These are phyloP conservation scores for Apodemia hepburni DNA, from an alignment of 2,888 invertebrate genomes.

Conservation along the genomic window DNA sequence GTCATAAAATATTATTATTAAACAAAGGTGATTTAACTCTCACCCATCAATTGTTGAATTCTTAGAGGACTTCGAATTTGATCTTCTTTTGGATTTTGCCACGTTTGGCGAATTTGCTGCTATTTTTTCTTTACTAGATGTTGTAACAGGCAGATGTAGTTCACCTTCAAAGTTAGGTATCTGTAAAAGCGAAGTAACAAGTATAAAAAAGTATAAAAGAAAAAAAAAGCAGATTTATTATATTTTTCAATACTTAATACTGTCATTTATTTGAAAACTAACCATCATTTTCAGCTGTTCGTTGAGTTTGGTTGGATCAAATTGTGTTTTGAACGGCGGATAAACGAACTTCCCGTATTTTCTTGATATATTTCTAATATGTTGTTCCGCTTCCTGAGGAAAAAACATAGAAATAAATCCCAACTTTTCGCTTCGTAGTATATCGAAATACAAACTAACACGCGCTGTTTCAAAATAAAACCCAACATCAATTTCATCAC, in stretches of 20 bases:
- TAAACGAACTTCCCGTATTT: slow-evolving; percentile 87
- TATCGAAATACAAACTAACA: no score
- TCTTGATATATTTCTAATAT: slow-evolving; percentile 85
- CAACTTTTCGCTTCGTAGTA: no score
- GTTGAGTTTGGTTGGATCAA: slow-evolving; percentile 81
- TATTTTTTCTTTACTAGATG: slow-evolving; percentile 40
- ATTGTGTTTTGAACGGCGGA: slow-evolving; percentile 85
- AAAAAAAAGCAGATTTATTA: no score
- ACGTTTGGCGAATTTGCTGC: slow-evolving; percentile 38
- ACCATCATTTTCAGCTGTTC: slow-evolving; percentile 84
- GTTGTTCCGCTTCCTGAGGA: slow-evolving; percentile 85
- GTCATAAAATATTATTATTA: no score
- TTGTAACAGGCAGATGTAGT: slow-evolving; percentile 34
- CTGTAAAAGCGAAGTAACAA: slow-evolving; percentile 37
- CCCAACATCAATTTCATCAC: no score
- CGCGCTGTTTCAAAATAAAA: no score
- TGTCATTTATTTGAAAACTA: slow-evolving; percentile 43
- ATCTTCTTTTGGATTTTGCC: slow-evolving; percentile 47
- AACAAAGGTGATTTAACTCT: no score
- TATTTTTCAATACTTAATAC: no score
- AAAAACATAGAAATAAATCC: background rate
- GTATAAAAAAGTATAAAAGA: no score
- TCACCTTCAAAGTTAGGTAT: slow-evolving; percentile 65
- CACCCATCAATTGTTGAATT: slow-evolving; percentile 47
- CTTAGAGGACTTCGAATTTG: slow-evolving; percentile 53